These are phyloP conservation scores for Eupithecia subfuscata DNA, from an alignment of 2,888 invertebrate species.

Conservation along the genomic window DNA sequence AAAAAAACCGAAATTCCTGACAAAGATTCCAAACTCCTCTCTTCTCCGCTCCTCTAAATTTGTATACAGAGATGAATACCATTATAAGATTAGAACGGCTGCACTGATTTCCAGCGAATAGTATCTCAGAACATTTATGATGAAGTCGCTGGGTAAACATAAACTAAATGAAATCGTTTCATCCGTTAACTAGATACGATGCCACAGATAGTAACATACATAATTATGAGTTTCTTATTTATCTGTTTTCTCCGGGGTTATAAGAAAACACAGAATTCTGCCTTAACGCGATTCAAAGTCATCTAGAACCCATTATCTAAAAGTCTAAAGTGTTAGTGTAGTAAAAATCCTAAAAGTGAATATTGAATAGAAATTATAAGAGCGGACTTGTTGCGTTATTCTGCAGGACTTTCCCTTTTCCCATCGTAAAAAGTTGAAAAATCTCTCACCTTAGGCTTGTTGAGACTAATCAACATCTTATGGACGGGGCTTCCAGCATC, in stretches of 20 bases:
- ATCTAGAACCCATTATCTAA: not conserved
- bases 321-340: no score
- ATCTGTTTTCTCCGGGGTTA: not conserved
- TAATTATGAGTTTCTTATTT: not conserved
- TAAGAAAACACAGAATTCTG: not conserved
- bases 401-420: not conserved
- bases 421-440: not conserved
- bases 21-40: no score
- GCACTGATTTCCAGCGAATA: not conserved
- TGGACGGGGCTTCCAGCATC: constrained; percentile 90
- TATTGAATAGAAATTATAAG: no score
- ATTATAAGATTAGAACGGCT: not conserved
- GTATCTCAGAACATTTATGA: no score
- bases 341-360: no score
- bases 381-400: no score
- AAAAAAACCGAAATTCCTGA: no score
- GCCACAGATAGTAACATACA: no score
- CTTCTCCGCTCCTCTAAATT: no score
- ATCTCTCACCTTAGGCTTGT: constrained; percentile 92
- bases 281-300: not conserved
- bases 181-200: not conserved
- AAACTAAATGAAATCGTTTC: no score
- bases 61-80: no score
- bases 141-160: no score
- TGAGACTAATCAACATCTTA: constrained; percentile 94